Base-by-base conservation (phyloP, 2,113 vertebrate genomes). In the Polypterus bichir region DNA sequence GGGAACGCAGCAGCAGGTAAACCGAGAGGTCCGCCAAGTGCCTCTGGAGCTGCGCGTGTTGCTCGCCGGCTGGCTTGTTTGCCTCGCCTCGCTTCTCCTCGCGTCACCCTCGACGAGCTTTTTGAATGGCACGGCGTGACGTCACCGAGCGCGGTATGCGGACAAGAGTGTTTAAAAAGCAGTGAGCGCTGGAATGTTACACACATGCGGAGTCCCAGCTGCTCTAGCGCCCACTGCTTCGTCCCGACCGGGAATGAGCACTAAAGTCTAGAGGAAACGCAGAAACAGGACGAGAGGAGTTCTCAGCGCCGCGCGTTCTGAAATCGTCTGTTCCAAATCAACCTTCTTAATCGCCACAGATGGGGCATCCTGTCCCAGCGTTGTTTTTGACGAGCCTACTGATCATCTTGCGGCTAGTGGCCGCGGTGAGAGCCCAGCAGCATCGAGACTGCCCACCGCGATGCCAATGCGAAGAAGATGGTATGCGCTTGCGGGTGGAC, bases 401-500 rank as follows among this genome's bases (percentile, higher is more conserved):
- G 8, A n/a, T 66, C 62, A 57, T 70, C 53, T 60, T 64, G 51
- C 47, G 49, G 52, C 46, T 47, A 6, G 59, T 46, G 10, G 47
- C 61, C 11, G 58, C 60, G 5, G 61, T 51, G 58, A 54, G 53
- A n/a, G 49, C 61, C 44, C 49, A 62, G 54, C 57, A 48, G 3
- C 57, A 51, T 51, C 65, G 78, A 44, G 80, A 77, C 44, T 88
- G 88, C 69, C 86, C 86, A 3, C 63, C 63, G 1, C 78, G 65
- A 55, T 89, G 88, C 71, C 81, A 78, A 57, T 89, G 88, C 66
- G 86, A 89, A 60, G 75, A 68, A 54, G 88, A 89, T 57, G 86
- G 84, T 46, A 71, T 73, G 79, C 68, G 87, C 45, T 66, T 85
- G 64, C 66, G 84, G 3, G 83, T 82, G 59, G 88, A 89, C 77